These are phyloP conservation scores for Lepeophtheirus salmonis DNA, from an alignment of 1,140 invertebrate species.

Conservation along the genomic window DNA sequence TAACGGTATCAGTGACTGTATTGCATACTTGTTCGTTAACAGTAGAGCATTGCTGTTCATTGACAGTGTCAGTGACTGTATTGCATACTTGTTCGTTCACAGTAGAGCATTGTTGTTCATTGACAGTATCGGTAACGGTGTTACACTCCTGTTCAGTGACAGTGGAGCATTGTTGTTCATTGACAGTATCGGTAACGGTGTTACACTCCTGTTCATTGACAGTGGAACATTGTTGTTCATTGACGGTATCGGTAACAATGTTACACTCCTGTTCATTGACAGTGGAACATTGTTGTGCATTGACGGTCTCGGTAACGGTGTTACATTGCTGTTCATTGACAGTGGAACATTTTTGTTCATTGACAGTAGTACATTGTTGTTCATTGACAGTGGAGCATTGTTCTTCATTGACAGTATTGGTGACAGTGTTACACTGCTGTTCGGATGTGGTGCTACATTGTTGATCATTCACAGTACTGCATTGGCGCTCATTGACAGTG, in stretches of 20 bases:
- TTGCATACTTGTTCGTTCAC: too few relatives aligned
- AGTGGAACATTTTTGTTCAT: constrained; percentile 11
- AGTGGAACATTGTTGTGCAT: constrained; percentile 14
- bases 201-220: constrained; percentile 6
- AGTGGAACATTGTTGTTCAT: constrained; percentile 7
- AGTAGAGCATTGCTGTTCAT: too few relatives aligned
- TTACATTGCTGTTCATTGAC: constrained; percentile 15
- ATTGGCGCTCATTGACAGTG: constrained; percentile 16
- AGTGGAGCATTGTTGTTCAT: constrained; percentile 12
- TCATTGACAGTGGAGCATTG: constrained; percentile 13
- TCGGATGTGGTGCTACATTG: constrained; percentile 2
- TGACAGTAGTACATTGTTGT: constrained; percentile 11
- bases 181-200: constrained; percentile 11
- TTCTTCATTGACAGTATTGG: neutral
- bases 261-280: constrained; percentile 11
- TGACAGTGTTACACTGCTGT: constrained; percentile 15
- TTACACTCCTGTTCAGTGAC: constrained; percentile 9
- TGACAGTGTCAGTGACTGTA: too few relatives aligned
- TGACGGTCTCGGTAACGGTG: constrained; percentile 8
- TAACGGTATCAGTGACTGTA: too few relatives aligned
- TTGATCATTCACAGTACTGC: constrained; percentile 14
- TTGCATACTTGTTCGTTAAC: too few relatives aligned
- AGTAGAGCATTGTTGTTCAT: too few relatives aligned
- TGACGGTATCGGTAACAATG: constrained; percentile 14
- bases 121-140: constrained; percentile 13